Evolutionary conservation across 1,140 invertebrate genomes (phyloP), one percentile per base, ranked within the genome.

Genomic region (Drosophila rufa): DNA sequence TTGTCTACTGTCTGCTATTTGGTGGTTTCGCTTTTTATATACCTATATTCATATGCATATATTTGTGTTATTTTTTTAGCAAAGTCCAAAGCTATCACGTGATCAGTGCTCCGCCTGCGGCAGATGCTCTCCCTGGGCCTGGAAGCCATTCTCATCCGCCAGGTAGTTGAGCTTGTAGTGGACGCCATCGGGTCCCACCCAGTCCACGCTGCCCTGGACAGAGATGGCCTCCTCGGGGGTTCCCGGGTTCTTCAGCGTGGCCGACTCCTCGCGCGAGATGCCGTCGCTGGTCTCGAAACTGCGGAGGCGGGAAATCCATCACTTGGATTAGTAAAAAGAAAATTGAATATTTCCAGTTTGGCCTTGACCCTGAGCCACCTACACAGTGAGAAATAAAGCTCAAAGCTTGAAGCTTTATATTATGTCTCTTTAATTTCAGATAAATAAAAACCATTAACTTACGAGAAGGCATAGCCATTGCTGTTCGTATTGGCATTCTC

Each of bases 71-170:
- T 45, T 33, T 48, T 25, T 62, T 45, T 50, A 53, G 47, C 47
- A 77, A 66, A 59, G 53, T 75, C 51, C 60, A 76, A 59, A 46
- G 6, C 61, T 48, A 76, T 68, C 80, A 82, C 68, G 75, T 82
- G 80, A 78, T 82, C 80, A 75, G 60, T 42, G 70, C 61, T 95
- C 91, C 96, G 95, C 86, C 17, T 75, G 82, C 11, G 89, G 89
- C 17, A 96, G 82, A 87, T 95, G 95, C 22, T 93, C 94, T 27
- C 95, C 95, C 62, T 93, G 74, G 5, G 96, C 95, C 64, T 95
- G 95, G 94, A 96, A 97, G 5, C 96, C 96, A 69, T 96, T 95
- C 90, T 96, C 96, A 83, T 96, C 96, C 27, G 96, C 96, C 40
- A 94, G 89, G 93, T 95, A 97, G 43, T 93, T 95, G 15, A 96